phyloP scores from a whole-genome alignment of 2,797 vertebrate genomes.

The Silurus lanzhouensis region DNA sequence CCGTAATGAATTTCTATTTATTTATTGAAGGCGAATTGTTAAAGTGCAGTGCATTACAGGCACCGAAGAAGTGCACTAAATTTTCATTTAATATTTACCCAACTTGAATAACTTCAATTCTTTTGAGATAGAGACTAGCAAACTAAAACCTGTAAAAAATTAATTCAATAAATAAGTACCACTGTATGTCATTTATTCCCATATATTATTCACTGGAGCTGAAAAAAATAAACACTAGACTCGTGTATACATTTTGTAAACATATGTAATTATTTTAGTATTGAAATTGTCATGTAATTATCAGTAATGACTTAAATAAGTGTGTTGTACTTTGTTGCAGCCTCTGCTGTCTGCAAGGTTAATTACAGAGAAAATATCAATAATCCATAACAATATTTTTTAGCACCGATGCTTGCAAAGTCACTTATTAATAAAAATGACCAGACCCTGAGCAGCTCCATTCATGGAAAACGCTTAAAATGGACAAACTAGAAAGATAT shows the following conservation, averaged over 20 bases:
- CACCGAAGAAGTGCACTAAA: neutral
- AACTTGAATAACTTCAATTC: neutral
- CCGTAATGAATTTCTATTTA: neutral
- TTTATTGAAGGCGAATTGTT: neutral
- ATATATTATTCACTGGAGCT: neutral
- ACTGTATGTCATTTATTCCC: neutral
- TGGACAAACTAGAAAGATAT: neutral
- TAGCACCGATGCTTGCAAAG: neutral
- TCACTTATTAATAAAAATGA: neutral
- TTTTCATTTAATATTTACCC: neutral
- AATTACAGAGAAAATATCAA: neutral
- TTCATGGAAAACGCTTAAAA: neutral
- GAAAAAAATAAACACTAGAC: neutral
- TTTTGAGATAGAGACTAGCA: neutral
- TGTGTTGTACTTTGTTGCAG: neutral
- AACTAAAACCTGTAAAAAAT: neutral
- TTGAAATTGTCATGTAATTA: neutral
- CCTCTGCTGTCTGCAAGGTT: neutral
- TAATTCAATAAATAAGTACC: neutral
- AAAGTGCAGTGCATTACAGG: neutral
- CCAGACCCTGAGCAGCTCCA: neutral
- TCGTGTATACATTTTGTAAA: neutral
- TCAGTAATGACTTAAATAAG: neutral
- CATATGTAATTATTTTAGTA: neutral
- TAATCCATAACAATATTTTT: neutral